phyloP scores from a whole-genome alignment of 2,113 vertebrate species.

The Tricholaema leucomelas region DNA sequence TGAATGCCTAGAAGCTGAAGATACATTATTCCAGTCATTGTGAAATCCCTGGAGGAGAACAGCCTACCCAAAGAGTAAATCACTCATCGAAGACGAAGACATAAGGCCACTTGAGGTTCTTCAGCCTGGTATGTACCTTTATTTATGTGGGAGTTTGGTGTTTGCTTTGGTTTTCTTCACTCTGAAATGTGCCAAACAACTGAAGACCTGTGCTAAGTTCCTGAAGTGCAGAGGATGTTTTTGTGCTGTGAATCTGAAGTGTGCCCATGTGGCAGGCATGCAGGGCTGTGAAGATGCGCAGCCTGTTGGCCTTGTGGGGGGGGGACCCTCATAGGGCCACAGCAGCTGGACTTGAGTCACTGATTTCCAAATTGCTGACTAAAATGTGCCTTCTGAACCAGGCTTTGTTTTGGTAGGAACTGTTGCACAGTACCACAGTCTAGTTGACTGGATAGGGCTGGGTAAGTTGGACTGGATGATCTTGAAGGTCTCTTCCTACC shows the following conservation, averaged over 20 bases:
- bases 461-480: too few species aligned
- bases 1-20: not conserved
- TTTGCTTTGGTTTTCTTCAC: too few species aligned
- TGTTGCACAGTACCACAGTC: too few species aligned
- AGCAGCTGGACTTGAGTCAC: not conserved
- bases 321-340: not conserved
- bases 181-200: too few species aligned
- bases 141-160: too few species aligned
- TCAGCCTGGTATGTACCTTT: not conserved
- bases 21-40: not conserved
- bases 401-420: not conserved
- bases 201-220: too few species aligned
- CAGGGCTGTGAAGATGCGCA: not conserved
- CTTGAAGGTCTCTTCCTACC: too few species aligned
- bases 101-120: not conserved
- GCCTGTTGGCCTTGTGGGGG: fast-evolving
- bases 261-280: fast-evolving
- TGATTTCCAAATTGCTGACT: not conserved
- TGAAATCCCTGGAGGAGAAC: not conserved
- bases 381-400: not conserved
- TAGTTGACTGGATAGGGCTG: too few species aligned
- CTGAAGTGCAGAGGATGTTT: too few species aligned
- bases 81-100: not conserved
- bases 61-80: not conserved
- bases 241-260: not conserved